Evolutionary conservation across 2,888 invertebrate species (phyloP), one percentile per base, ranked within the genome.

Genomic region (Luperina testacea): DNA sequence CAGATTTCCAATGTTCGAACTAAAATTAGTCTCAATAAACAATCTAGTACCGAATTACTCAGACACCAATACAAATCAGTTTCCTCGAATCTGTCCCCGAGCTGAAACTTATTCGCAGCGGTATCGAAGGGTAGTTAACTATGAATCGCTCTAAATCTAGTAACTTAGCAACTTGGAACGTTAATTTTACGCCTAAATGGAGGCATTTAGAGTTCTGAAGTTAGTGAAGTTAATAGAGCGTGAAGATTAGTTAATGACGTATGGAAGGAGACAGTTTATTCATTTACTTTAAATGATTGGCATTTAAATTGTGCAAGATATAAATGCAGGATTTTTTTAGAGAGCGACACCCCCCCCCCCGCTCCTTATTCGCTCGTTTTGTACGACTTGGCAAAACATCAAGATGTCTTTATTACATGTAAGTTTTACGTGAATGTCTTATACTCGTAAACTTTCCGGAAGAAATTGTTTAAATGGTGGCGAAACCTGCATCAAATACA

Each of bases 161-260:
- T 77, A 85, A 87, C 74, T 87, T 67, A 67, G 73, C 75, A 85
- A 85, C 65, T 85, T 85, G 72, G 69, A 67, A 70, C 85, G 85
- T 85, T 85, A 85, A 85, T 87, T 85, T 80, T 81, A 85, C 85
- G 85, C 85, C 81, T 85, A 85, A 85, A 87, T 87, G 88, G 81
- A 80, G 69, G 75, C 88, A 81, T 87, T 85, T 87, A 85, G 85
- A 87, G 81, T 87, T 85, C 13, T 65, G 68, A 85, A 85, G 75
- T 85, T 80, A 72, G 63, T 80, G 42, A 71, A 85, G 68, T 77
- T 77, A 85, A 85, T 85, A 77, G 72, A 86, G 71, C 75, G 70
- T 6, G 78, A 82, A 82, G 53, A 82, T 82, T 77, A 86, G 61
- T 63, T 71, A 88, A 79, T 82, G 78, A 82, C 69, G 53, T 85